Evolutionary conservation across 2,888 invertebrate genomes (phyloP), one percentile per base, ranked within the genome.

Genomic region (Coronaproctus castanopsis): DNA sequence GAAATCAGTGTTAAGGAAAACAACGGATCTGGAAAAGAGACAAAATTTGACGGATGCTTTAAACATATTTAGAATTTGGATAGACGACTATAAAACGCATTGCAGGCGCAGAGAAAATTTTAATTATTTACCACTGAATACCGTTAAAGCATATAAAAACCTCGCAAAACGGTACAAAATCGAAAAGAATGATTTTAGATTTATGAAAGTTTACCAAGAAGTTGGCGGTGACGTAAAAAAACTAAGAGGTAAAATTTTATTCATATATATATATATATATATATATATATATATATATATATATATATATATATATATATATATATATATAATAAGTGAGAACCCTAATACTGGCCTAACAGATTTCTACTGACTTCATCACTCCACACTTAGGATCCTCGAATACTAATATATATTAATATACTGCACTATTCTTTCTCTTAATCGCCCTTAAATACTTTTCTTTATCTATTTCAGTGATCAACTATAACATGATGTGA

Each of bases 11-110:
- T 62, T 71, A 68, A n/a, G 72, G 77, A 80, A 83, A 57, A 86
- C 87, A 0, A 80, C 82, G 65, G 85, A 85, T 67, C 82, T 84
- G 67, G 81, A 81, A 19, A 87, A 87, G 68, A 73, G 85, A 3
- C 76, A 79, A 60, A 82, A 85, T 66, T 83, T 87, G 62, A 82
- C 82, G 64, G 83, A 83, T 64, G 85, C 85, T 0, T 77, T 86
- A 57, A 71, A 78, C 22, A 73, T 80, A 8, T 80, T 86, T 65
- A 85, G 86, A 67, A 77, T 80, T 65, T 87, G 84, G 72, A 72
- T 86, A 0, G 82, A 83, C 60, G 82, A 83, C 63, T 86, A 82
- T 68, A 85, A 84, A 64, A 76, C 77, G 0, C 74, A 79, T 65
- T 81, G 82, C 66, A 71, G 80, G 60, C 78, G 80, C 24, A 79